These are phyloP conservation scores for Sphinx pinastri DNA, from an alignment of 2,888 invertebrate species.

Conservation along the genomic window DNA sequence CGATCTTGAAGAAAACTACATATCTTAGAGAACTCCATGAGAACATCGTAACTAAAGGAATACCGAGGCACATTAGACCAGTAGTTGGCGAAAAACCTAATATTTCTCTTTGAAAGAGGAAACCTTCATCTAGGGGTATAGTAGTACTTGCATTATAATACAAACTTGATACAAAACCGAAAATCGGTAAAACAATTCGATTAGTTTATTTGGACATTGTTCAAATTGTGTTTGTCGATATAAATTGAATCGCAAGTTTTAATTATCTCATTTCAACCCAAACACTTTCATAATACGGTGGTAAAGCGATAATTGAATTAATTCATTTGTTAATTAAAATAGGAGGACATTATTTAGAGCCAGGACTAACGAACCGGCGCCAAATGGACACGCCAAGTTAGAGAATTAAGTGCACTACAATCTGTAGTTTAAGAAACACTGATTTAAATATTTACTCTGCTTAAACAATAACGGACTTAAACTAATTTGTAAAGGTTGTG, in stretches of 20 bases:
- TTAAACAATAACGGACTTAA: neutral
- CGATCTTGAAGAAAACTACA: no score
- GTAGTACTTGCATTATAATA: no score
- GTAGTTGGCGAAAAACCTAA: no score
- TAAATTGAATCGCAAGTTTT: neutral
- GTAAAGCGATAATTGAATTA: neutral
- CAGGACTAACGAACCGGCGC: neutral
- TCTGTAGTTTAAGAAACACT: neutral
- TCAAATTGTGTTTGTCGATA: neutral
- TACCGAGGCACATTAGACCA: no score
- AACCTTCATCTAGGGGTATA: no score
- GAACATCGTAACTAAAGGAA: no score
- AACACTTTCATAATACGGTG: constrained; percentile 2
- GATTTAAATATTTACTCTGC: neutral
- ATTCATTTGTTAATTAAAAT: constrained; percentile 9
- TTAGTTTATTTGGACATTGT: neutral
- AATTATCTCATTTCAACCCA: neutral
- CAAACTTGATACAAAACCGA: no score
- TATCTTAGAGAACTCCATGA: no score
- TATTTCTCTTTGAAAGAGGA: no score
- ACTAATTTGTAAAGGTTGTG: no score
- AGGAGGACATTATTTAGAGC: neutral
- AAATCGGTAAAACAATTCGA: no score
- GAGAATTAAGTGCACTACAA: neutral
- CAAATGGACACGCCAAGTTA: constrained; percentile 10